Evolutionary conservation across 2,888 invertebrate species (phyloP), one percentile per base, ranked within the genome.

Genomic region (Lasioglossum morio): DNA sequence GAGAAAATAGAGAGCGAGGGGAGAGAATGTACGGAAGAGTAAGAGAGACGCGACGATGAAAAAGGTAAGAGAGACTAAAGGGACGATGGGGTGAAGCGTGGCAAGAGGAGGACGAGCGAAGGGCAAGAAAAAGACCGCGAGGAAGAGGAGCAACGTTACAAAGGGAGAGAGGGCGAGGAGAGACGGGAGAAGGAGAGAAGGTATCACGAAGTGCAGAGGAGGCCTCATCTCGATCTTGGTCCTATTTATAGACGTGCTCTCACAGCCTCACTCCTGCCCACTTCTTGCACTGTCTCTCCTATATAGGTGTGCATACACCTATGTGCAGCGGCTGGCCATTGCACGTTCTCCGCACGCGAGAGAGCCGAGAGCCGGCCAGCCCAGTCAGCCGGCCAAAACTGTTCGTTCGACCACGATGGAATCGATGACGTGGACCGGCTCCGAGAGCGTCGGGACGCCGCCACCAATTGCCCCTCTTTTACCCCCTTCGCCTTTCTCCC

Each of bases 241-340:
- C 94, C 94, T 94, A 94, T 94, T 94, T 94, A 94, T 94, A 94
- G 94, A 94, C 94, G 92, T 94, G 94, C 94, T 94, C 94, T 94
- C 94, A 94, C 94, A 94, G 94, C 92, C 93, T 94, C 94, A 93
- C 94, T 94, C 93, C 93, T 93, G 92, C 94, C 92, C 93, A 92
- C 94, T 93, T 93, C 93, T 93, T 91, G 92, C 92, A 92, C 92
- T 92, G 93, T 93, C 92, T 93, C 92, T 92, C 91, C 90, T 91
- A 87, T 90, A 91, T 91, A 92, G 89, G 88, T 89, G 85, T 82
- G 85, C 88, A 75, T 85, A 86, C 80, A 87, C 86, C 83, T 89
- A 88, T 86, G 81, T 80, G 77, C 69, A 30, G 37, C 37, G 69
- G 69, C 84, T 87, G 88, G 75, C 81, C 88, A 86, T 87, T 88